These are phyloP conservation scores for Python bivittatus DNA, from an alignment of 2,113 vertebrate genomes.

Conservation along the genomic window DNA sequence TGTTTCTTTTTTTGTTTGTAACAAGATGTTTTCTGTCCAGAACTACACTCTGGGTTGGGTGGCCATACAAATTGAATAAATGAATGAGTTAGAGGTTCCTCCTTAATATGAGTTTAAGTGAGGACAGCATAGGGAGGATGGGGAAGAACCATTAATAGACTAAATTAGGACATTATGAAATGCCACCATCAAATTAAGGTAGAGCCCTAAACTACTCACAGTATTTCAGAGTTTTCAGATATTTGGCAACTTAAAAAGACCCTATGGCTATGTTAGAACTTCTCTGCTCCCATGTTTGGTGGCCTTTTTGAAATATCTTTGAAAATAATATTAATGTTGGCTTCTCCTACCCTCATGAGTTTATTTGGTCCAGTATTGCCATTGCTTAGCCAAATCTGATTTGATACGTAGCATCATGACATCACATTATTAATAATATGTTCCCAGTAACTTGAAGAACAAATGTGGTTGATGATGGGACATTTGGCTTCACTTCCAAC, in stretches of 20 bases:
- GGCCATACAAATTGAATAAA: too few relatives aligned
- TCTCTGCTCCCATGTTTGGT: background rate
- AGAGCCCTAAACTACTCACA: background rate
- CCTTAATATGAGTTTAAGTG: background rate
- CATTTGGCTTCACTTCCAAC: too few relatives aligned
- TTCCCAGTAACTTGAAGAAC: background rate
- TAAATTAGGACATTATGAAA: background rate
- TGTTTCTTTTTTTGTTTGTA: too few relatives aligned
- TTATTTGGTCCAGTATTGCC: background rate
- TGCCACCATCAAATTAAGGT: too few relatives aligned
- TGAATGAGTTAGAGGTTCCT: background rate
- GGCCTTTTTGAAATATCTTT: background rate
- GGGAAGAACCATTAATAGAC: background rate
- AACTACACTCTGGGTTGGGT: too few relatives aligned
- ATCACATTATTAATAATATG: background rate
- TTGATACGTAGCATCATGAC: background rate
- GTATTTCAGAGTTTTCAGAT: background rate
- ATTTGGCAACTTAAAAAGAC: background rate
- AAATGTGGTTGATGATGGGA: background rate
- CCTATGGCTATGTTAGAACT: background rate
- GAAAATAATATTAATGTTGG: background rate
- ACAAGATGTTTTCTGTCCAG: too few relatives aligned
- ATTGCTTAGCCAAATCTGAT: background rate
- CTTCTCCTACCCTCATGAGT: background rate
- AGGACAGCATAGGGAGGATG: background rate